Conservation (phyloP, 2,113 vertebrate species). For the Vulpes lagopus region DNA sequence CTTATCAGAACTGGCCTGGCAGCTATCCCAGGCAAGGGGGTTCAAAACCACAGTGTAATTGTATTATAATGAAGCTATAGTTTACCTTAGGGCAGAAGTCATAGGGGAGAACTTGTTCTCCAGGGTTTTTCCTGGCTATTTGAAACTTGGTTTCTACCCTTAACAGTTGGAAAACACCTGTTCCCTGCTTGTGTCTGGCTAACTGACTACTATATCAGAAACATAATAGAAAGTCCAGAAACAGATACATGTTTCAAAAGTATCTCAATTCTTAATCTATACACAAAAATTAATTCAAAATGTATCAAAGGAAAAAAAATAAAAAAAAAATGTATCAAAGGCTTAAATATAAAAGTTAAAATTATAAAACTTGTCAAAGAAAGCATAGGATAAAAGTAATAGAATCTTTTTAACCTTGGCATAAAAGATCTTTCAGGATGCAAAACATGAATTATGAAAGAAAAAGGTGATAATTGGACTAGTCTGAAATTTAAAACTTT, state of each 20-base stretch:
- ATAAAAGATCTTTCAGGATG: not conserved
- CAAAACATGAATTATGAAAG: not conserved
- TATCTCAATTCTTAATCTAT: not conserved
- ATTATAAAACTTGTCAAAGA: not conserved
- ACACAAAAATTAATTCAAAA: not conserved
- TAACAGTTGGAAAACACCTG: not conserved
- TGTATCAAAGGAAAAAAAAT: not conserved
- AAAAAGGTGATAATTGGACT: not conserved
- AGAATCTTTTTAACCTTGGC: not conserved
- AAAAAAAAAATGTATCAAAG: not conserved
- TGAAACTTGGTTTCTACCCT: not conserved
- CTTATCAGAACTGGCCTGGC: not conserved
- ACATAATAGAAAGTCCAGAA: not conserved
- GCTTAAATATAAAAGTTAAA: constrained; percentile 34
- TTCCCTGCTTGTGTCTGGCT: not conserved
- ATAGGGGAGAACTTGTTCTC: not conserved
- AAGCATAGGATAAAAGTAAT: not conserved
- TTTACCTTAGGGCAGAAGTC: not conserved
- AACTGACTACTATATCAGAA: not conserved
- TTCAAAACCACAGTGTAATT: not conserved
- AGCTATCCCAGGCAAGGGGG: not conserved
- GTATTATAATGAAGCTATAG: not conserved
- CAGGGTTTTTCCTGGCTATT: not conserved
- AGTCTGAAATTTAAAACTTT: not conserved
- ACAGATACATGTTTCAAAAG: not conserved